Evolutionary conservation across 2,113 vertebrate species (phyloP).

Genomic region (Tychaedon coryphoeus): DNA sequence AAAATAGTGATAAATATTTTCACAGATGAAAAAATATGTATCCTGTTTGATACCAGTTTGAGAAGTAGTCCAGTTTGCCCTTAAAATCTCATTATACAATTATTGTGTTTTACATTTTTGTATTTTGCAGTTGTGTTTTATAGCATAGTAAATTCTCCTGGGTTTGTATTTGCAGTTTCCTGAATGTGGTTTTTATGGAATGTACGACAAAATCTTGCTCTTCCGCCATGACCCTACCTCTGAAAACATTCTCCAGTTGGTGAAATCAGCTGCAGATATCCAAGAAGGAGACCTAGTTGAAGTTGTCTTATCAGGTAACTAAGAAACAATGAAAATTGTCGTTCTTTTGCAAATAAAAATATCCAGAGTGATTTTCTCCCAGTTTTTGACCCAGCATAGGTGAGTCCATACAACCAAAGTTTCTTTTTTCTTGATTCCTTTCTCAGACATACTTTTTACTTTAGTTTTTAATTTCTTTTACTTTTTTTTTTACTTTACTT

Average conservation of each 20-base stretch:
- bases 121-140: neutral
- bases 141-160: neutral
- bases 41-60: neutral
- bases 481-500: neutral
- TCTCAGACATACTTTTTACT: neutral
- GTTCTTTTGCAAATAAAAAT: neutral
- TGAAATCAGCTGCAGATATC: slow-evolving; percentile 85
- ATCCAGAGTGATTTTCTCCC: neutral
- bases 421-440: neutral
- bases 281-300: slow-evolving; percentile 89
- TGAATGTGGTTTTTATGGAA: slow-evolving; percentile 89
- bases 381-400: neutral
- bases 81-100: neutral
- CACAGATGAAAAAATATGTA: neutral
- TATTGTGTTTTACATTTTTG: neutral
- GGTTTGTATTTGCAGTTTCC: slow-evolving; percentile 82
- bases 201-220: slow-evolving; percentile 90
- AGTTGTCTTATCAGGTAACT: slow-evolving; percentile 88
- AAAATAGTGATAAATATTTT: neutral
- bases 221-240: slow-evolving; percentile 87
- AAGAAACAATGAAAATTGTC: neutral
- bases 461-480: no score
- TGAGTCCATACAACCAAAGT: neutral
- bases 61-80: neutral
- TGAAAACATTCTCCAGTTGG: slow-evolving; percentile 88